Base-by-base conservation (phyloP, 2,113 vertebrate species). In the Pelodiscus sinensis region DNA sequence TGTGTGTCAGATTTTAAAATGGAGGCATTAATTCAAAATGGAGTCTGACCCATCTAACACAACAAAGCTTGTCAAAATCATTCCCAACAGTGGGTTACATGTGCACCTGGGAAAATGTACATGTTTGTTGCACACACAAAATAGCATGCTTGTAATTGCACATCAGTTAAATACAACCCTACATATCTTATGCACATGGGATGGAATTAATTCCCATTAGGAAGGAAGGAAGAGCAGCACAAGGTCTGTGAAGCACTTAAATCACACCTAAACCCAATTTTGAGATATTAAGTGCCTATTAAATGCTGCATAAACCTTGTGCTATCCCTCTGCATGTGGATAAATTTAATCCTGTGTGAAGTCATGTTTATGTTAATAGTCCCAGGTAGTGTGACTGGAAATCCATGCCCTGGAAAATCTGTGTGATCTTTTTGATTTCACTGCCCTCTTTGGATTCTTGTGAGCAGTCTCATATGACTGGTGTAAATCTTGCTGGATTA, bases 311-410 rank as follows among this genome's bases (percentile, higher is more conserved):
- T 77, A 21, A 93, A 9, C 54, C 79, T 92, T 50, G 25, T 85
- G 44, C 29, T 71, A 73, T 0, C 0, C 75, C 73, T 88, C 81
- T 91, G 19, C 51, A 91, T 50, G 38, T 0, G 9, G 29, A 54
- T 73, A 73, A 82, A 95, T 92, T 93, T 94, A 1, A 0, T 91
- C 93, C 15, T 86, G 92, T 96, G 92, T 97, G 96, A 96, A 91
- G 95, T 97, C 96, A 97, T 95, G 93, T n/a, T 91, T 56, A 16
- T 95, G 92, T 92, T 96, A 96, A 96, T 96, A 97, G 95, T 93
- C 93, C 92, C 79, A 95, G 95, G 84, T 91, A 94, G 87, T 58
- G 80, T 94, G 88, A 91, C 89, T 3, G 3, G 79, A 92, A 90
- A 85, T 65, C 77, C 86, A 31, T 86, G 93, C 44, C 35, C 86